A percentile compares a stretch with the other conserved stretches of the same genome.
Evolutionary conservation across 2,888 invertebrate species (phyloP).

Genomic region (Luperina nickerlii): DNA sequence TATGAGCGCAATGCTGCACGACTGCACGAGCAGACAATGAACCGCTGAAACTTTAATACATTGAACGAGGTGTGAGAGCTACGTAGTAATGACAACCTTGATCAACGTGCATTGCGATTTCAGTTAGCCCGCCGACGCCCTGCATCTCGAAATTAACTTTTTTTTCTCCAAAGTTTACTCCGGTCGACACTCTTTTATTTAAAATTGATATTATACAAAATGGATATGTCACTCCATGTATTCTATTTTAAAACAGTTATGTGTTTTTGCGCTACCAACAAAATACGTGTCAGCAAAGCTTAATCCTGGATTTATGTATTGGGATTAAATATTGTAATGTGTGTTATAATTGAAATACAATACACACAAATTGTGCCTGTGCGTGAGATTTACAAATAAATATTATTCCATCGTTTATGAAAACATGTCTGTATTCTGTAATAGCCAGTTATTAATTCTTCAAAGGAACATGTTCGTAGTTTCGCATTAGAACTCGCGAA

Average conservation of each 20-base stretch:
- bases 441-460: neutral
- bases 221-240: constrained; percentile 38
- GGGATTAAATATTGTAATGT: constrained; percentile 38
- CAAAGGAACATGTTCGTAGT: constrained; percentile 1
- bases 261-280: constrained; percentile 27
- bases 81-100: constrained; percentile 63
- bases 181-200: constrained; percentile 14
- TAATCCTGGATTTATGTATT: constrained; percentile 33
- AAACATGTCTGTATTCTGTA: neutral
- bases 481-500: constrained; percentile 1
- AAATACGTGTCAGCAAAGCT: constrained; percentile 28
- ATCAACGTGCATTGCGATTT: constrained; percentile 55
- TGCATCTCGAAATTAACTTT: constrained; percentile 6
- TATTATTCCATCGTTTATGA: constrained; percentile 11
- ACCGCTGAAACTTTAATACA: constrained; percentile 83
- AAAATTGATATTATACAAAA: constrained; percentile 42
- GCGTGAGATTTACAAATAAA: constrained; percentile 12
- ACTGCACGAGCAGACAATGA: constrained; percentile 71
- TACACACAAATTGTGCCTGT: constrained; percentile 15
- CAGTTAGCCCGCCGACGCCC: constrained; percentile 13
- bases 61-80: constrained; percentile 61
- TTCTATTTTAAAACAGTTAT: constrained; percentile 36
- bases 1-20: constrained; percentile 70
- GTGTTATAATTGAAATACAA: constrained; percentile 39
- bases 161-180: constrained; percentile 20